phyloP scores from a whole-genome alignment of 2,888 invertebrate genomes.

The Andrena bucephala region DNA sequence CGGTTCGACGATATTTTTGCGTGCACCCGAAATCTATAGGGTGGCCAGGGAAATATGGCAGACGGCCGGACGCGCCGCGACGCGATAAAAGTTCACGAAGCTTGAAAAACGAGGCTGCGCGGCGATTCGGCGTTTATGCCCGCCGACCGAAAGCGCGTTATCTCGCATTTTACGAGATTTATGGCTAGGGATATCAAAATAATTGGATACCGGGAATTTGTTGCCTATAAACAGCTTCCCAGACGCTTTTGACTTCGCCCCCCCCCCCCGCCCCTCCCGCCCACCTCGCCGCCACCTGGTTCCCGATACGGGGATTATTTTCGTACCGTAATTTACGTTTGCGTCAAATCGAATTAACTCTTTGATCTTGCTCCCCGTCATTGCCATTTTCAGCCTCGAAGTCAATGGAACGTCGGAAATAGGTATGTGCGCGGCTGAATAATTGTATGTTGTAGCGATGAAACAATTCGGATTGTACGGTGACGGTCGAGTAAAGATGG shows the following conservation, averaged over 20 bases:
- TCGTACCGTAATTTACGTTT: slow-evolving; percentile 8
- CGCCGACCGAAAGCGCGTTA: slow-evolving; percentile 56
- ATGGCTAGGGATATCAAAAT: slow-evolving; percentile 55
- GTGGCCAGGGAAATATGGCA: slow-evolving; percentile 66
- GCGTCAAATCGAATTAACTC: background rate
- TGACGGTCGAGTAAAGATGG: no score
- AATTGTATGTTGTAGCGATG: background rate
- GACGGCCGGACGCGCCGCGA: slow-evolving; percentile 63
- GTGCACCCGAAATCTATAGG: slow-evolving; percentile 67
- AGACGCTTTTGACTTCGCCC: background rate
- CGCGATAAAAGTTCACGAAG: slow-evolving; percentile 73
- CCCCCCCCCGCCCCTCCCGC: no score
- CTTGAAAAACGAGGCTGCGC: slow-evolving; percentile 69
- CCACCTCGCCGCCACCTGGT: background rate
- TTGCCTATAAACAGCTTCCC: slow-evolving; percentile 47
- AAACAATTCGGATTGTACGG: background rate
- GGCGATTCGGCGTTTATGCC: slow-evolving; percentile 44
- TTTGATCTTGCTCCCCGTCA: background rate
- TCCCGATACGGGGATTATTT: background rate
- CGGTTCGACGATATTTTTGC: slow-evolving; percentile 60
- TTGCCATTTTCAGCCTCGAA: background rate
- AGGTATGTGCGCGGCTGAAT: no score
- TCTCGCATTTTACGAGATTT: slow-evolving; percentile 53
- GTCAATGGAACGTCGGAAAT: background rate
- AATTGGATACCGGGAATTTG: slow-evolving; percentile 63